Base-by-base conservation (phyloP, 2,113 vertebrate genomes). In the Tachycineta bicolor region DNA sequence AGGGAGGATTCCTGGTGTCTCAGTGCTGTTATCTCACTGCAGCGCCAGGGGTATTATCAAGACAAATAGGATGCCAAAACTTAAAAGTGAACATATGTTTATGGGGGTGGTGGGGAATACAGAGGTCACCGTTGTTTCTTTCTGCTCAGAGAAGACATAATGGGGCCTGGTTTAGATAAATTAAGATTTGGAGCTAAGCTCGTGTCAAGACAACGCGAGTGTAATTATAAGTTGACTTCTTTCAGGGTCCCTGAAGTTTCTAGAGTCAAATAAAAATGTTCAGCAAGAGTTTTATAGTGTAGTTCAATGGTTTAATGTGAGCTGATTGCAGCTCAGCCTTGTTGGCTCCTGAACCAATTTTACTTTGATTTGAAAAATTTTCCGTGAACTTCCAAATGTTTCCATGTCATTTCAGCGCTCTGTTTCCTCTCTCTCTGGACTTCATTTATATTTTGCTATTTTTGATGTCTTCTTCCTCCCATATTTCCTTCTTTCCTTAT, bases 41-140 rank as follows among this genome's bases (percentile, higher is more conserved):
- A 79, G 39, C 33, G 22, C 93, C 95, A 94, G 90, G 44, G 94
- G 86, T 89, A 94, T 96, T 96, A 96, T 89, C 96, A 95, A 97
- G 93, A 93, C 91, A 89, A 94, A 95, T 74, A 62, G 92, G 64
- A 78, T 89, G 87, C 95, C 97, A 94, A 53, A 94, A 76, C 76
- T 87, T 87, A 96, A 94, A 97, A 96, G 92, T 92, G 87, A 94
- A 92, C 60, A 64, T 96, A 90, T 92, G 89, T 94, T 93, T 79
- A 56, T 91, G 89, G 96, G 91, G 92, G 95, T 87, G 96, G 89
- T 94, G 81, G 80, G 91, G 94, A 96, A 87, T 80, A 86, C 88
- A 78, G 89, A 87, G 89, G 90, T 97, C 87, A 95, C 76, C 67
- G 95, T 76, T 96, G 56, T 92, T 92, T 94, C 89, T 89, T 88